Evolutionary conservation across 2,888 invertebrate genomes (phyloP).

Genomic region (Scelioninae gen. 1): DNA sequence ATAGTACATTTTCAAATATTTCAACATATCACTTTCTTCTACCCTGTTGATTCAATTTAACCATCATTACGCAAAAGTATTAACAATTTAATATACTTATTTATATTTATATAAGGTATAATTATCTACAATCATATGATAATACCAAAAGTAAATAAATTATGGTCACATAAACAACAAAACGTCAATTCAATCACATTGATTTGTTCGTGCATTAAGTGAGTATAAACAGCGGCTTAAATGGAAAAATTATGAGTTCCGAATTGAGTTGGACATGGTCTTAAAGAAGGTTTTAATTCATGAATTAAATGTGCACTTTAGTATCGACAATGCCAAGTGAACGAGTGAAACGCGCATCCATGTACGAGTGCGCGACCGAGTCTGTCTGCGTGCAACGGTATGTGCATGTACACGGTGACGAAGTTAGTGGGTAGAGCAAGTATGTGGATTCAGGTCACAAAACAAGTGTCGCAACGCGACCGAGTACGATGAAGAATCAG

Average conservation of each 20-base stretch:
- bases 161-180: too few relatives aligned
- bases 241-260: slow-evolving; percentile 33
- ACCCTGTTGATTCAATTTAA: too few relatives aligned
- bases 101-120: too few relatives aligned
- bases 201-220: slow-evolving; percentile 7
- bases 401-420: slow-evolving; percentile 43
- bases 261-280: slow-evolving; percentile 30
- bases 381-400: slow-evolving; percentile 20
- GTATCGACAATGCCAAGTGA: slow-evolving; percentile 64
- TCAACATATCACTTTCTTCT: too few relatives aligned
- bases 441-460: slow-evolving; percentile 79
- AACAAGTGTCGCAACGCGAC: slow-evolving; percentile 80
- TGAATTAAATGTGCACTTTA: slow-evolving; percentile 59
- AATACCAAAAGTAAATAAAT: too few relatives aligned
- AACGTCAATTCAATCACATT: not conserved
- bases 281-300: slow-evolving; percentile 57
- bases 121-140: too few relatives aligned
- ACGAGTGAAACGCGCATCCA: slow-evolving; percentile 61
- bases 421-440: slow-evolving; percentile 72
- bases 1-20: too few relatives aligned
- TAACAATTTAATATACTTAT: too few relatives aligned
- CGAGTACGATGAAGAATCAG: slow-evolving; percentile 68
- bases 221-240: slow-evolving; percentile 8
- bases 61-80: too few relatives aligned
- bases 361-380: slow-evolving; percentile 21